Percentiles rank a stretch among this genome's conserved stretches.
These are phyloP conservation scores for Cyclargus thomasi DNA, from an alignment of 1,140 invertebrate genomes.

Conservation along the genomic window DNA sequence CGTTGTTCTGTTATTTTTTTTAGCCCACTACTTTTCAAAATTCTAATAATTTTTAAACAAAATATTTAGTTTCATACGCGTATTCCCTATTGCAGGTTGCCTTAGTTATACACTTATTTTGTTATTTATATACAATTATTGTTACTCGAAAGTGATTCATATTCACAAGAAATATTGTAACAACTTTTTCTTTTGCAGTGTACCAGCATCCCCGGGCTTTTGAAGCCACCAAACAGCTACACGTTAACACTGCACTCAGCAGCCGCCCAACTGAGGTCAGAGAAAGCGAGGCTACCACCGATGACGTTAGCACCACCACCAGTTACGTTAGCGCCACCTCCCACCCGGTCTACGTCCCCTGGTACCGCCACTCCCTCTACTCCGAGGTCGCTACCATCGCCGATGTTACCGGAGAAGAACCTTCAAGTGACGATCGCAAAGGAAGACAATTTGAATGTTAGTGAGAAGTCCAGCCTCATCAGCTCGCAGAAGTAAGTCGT, in stretches of 20 bases:
- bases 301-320: conserved; percentile 54
- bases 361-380: conserved; percentile 46
- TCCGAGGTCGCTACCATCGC: conserved; percentile 56
- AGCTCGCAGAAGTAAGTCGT: conserved; percentile 71
- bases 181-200: conserved; percentile 57
- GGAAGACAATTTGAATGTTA: conserved; percentile 63
- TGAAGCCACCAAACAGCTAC: conserved; percentile 78
- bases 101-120: no score
- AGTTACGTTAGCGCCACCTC: conserved; percentile 51
- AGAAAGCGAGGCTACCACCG: conserved; percentile 62
- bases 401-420: conserved; percentile 65
- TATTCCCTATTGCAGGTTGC: no score
- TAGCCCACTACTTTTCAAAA: no score
- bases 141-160: background rate
- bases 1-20: no score
- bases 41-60: no score
- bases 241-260: conserved; percentile 68
- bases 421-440: conserved; percentile 63
- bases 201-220: conserved; percentile 74
- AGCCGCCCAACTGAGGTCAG: conserved; percentile 58
- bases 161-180: no score
- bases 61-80: no score
- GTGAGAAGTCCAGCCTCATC: conserved; percentile 67
- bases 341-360: conserved; percentile 42
- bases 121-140: no score